phyloP scores from a whole-genome alignment of 2,888 invertebrate genomes.

The Uloborus plumipes region DNA sequence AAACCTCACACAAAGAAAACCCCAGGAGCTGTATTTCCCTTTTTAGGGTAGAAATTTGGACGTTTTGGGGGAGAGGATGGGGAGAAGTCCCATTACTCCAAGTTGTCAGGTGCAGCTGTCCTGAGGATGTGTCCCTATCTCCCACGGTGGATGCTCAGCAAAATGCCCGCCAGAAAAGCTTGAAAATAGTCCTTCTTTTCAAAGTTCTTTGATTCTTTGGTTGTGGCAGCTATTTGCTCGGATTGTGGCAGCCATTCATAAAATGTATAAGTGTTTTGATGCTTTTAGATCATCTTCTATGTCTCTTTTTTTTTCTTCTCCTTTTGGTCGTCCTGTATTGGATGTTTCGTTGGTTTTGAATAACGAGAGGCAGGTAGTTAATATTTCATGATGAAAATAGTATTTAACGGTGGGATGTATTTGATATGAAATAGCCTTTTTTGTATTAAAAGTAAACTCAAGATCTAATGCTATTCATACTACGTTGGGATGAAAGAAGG shows the following conservation, averaged over 20 bases:
- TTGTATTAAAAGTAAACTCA: too few species aligned
- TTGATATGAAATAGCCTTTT: too few species aligned
- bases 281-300: conserved; percentile 2
- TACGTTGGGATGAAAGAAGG: too few species aligned
- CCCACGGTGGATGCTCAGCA: conserved; percentile 32
- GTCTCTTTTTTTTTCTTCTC: background rate
- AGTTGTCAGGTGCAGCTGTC: conserved; percentile 56
- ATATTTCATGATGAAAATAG: too few species aligned
- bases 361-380: too few species aligned
- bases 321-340: too few species aligned
- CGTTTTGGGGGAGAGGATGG: conserved; percentile 6
- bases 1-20: conserved; percentile 18
- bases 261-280: background rate
- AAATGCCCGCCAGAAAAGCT: conserved; percentile 46
- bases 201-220: too few species aligned
- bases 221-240: too few species aligned
- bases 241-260: too few species aligned
- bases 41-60: background rate
- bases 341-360: too few species aligned
- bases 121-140: conserved; percentile 42
- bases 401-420: too few species aligned
- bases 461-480: too few species aligned
- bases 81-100: conserved; percentile 47
- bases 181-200: conserved; percentile 42
- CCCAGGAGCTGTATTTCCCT: conserved; percentile 18